phyloP scores from a whole-genome alignment of 2,113 vertebrate genomes.

The Dicerorhinus sumatrensis region DNA sequence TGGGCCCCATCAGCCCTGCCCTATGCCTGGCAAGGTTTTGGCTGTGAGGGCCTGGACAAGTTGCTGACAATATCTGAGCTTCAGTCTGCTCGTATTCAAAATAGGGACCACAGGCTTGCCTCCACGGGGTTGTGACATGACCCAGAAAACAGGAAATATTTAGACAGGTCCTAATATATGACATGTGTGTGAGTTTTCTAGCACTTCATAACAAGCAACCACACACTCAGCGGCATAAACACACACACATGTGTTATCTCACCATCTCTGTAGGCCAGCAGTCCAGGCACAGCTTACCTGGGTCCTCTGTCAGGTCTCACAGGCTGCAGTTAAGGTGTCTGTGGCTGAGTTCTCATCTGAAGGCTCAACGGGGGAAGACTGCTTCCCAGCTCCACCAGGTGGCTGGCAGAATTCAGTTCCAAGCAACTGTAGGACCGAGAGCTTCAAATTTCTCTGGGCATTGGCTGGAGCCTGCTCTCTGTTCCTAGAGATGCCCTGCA shows the following conservation, averaged over 20 bases:
- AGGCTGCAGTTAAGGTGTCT: neutral
- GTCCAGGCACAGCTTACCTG: neutral
- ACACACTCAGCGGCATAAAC: neutral
- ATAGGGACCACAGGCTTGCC: neutral
- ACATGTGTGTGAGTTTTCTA: neutral
- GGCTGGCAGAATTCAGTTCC: neutral
- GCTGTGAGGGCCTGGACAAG: neutral
- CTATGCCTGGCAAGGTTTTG: rapidly evolving
- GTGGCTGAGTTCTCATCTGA: too few relatives aligned
- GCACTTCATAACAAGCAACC: neutral
- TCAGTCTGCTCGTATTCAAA: neutral
- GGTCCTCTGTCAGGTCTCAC: neutral
- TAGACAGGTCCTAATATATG: neutral
- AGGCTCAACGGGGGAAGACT: neutral
- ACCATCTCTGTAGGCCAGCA: neutral
- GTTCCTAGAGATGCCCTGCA: neutral
- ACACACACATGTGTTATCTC: neutral
- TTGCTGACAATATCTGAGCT: neutral
- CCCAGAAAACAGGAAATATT: neutral
- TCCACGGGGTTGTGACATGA: neutral
- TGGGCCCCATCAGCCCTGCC: neutral
- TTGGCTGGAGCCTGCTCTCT: neutral
- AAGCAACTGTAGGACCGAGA: neutral
- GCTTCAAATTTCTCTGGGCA: neutral
- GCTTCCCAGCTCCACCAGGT: too few relatives aligned